A percentile compares a stretch with the other conserved stretches of the same genome.
Evolutionary conservation across 2,113 vertebrate species (phyloP).

Genomic region (Enhydra lutris): DNA sequence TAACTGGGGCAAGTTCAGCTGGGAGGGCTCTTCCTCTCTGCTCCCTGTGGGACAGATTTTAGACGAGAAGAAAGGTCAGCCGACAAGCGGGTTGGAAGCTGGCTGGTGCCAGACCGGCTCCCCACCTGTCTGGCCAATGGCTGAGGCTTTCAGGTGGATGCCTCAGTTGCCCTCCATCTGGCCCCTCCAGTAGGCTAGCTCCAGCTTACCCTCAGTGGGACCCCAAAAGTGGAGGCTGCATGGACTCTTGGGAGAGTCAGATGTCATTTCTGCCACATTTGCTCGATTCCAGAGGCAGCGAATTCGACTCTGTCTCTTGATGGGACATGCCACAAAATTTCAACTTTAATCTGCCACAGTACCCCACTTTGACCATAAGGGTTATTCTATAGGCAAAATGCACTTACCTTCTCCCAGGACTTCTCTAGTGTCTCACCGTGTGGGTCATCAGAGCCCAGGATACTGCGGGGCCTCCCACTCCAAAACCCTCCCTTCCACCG

Average conservation of each 20-base stretch:
- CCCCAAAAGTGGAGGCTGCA: too few relatives aligned
- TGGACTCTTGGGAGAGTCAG: background rate
- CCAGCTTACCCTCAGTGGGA: fast-evolving
- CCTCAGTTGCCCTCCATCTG: background rate
- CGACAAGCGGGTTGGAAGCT: background rate
- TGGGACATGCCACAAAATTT: background rate
- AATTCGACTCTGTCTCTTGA: background rate
- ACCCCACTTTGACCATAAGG: background rate
- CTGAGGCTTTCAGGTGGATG: background rate
- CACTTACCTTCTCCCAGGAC: background rate
- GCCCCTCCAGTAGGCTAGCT: background rate
- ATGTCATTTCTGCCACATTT: background rate
- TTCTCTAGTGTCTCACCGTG: background rate
- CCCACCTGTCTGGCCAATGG: background rate
- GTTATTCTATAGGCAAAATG: background rate
- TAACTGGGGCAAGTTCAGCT: background rate
- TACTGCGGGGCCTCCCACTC: background rate
- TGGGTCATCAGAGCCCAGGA: background rate
- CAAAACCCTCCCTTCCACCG: background rate
- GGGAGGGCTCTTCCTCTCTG: too few relatives aligned
- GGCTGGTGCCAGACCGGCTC: background rate
- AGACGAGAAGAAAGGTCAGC: background rate
- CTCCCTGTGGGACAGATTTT: fast-evolving
- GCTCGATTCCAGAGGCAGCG: background rate
- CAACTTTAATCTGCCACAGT: background rate